Evolutionary conservation across 2,113 vertebrate genomes (phyloP).

Genomic region (Stegostoma tigrinum): DNA sequence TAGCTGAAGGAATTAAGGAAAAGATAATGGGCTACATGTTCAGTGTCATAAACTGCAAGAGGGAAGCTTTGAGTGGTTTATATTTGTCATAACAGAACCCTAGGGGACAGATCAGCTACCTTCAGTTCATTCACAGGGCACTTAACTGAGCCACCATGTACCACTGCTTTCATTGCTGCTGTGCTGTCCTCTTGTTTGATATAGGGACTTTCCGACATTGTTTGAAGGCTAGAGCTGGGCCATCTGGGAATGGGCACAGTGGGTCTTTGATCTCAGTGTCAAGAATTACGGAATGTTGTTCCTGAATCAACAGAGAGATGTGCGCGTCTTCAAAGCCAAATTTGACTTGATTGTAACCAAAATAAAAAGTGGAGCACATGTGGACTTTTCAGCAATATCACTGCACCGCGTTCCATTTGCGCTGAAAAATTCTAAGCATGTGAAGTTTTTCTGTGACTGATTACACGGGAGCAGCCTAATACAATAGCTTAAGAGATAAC

Average conservation of each 20-base stretch:
- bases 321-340: neutral
- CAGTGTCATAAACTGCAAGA: conserved; percentile 31
- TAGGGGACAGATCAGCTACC: neutral
- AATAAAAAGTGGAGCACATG: neutral
- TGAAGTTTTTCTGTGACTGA: too few species aligned
- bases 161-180: neutral
- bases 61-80: conserved; percentile 23
- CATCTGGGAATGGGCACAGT: neutral
- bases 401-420: neutral
- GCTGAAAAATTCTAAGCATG: neutral
- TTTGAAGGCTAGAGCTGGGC: neutral
- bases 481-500: neutral
- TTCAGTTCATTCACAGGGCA: neutral
- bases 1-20: conserved; percentile 31
- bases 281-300: neutral
- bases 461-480: neutral
- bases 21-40: conserved; percentile 36
- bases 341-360: neutral
- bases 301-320: neutral
- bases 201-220: neutral
- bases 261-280: neutral
- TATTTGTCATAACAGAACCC: conserved; percentile 29
- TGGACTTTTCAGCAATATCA: neutral
- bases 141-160: neutral
- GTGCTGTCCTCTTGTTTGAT: neutral